Base-by-base conservation (phyloP, 2,888 invertebrate genomes). In the Caenorhabditis imperialis region DNA sequence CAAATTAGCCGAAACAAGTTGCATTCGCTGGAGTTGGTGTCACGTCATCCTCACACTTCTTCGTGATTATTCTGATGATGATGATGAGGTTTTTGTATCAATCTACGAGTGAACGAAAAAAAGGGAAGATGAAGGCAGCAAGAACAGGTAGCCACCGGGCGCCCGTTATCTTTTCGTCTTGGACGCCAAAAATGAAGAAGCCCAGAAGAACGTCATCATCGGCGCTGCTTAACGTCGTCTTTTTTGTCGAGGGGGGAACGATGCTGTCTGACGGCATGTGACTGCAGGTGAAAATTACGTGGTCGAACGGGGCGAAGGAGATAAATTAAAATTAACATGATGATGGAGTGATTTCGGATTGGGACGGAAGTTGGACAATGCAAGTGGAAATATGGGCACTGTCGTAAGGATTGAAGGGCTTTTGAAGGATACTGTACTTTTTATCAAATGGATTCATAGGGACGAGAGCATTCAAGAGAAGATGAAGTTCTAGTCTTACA, bases 71-170 rank as follows among this genome's bases (percentile, higher is more conserved):
- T n/a, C n/a, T n/a, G n/a, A n/a, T n/a, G n/a, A n/a, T n/a, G n/a
- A n/a, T n/a, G n/a, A n/a, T n/a, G n/a, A n/a, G n/a, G n/a, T n/a
- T n/a, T n/a, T n/a, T n/a, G n/a, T n/a, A n/a, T n/a, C n/a, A n/a
- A 47, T 63, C 55, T 63, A 40, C 40, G 23, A 63, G 45, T 7
- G 10, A 38, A 48, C 30, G 55, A 48, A 61, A 40, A 33, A 30
- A 10, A 16, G 16, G 27, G 38, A 54, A 53, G 44, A 44, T 14
- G 63, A 44, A 40, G 55, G 55, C 30, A 51, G 62, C 55, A 65
- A 57, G 65, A 65, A 65, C 65, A 65, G 65, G 65, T 65, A 63
- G 54, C 48, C 30, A 30, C 30, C 53, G 63, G 63, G 53, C 53
- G 53, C 55, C 55, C 62, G 54, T 54, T 63, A 40, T 22, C 20